Evolutionary conservation across 2,113 vertebrate genomes (phyloP).

Genomic region (Urocitellus parryii): DNA sequence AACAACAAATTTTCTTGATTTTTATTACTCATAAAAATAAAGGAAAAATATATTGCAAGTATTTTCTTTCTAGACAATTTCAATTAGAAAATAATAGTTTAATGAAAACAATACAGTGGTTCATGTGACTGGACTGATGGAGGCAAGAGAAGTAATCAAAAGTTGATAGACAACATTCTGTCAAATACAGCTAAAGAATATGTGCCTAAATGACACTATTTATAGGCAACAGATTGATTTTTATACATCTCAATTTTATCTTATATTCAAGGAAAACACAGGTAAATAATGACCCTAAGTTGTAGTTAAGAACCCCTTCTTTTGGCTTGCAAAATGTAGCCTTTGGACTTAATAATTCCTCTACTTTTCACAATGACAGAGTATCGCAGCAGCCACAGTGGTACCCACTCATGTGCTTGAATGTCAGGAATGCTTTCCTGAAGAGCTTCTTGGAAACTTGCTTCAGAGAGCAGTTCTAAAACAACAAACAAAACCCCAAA

Average conservation of each 20-base stretch:
- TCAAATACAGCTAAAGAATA: conserved; percentile 38
- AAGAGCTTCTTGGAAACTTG: conserved; percentile 94
- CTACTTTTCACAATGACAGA: conserved; percentile 98
- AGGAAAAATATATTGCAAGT: conserved; percentile 85
- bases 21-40: conserved; percentile 87
- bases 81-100: conserved; percentile 81
- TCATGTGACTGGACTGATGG: conserved; percentile 72
- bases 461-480: conserved; percentile 95
- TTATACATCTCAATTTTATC: conserved; percentile 73
- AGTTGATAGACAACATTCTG: conserved; percentile 66
- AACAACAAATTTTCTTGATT: conserved; percentile 86
- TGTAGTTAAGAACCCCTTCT: conserved; percentile 87
- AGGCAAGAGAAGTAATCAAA: conserved; percentile 77
- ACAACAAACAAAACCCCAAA: conserved; percentile 55
- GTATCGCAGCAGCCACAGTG: conserved; percentile 97
- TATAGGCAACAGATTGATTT: conserved; percentile 78
- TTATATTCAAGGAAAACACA: conserved; percentile 76
- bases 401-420: conserved; percentile 91
- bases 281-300: conserved; percentile 24
- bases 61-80: conserved; percentile 83
- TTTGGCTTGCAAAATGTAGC: conserved; percentile 96
- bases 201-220: conserved; percentile 60
- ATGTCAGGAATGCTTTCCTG: conserved; percentile 90
- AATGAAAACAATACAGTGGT: conserved; percentile 75
- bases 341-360: conserved; percentile 99